Percentiles rank a stretch among this genome's conserved stretches.
Conservation (phyloP, 2,113 vertebrate species). For the Archilochus colubris region DNA sequence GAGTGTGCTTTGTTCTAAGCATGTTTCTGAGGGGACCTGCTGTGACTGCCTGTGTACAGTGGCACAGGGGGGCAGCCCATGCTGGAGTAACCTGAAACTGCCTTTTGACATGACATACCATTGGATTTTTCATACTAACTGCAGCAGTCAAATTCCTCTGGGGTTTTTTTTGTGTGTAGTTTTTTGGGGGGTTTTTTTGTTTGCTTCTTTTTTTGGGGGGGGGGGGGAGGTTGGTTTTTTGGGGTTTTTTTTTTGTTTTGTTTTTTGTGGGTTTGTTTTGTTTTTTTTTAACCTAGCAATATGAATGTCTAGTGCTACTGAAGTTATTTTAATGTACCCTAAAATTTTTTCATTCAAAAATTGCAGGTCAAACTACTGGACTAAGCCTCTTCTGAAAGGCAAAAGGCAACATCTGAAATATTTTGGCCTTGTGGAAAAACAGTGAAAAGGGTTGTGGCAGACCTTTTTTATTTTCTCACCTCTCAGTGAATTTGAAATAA, state of each 20-base stretch:
- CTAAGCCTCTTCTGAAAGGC: background rate
- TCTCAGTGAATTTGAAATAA: background rate
- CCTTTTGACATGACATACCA: background rate
- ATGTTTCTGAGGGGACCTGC: accelerated
- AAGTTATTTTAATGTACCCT: background rate
- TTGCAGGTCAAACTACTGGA: background rate
- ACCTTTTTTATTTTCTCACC: background rate
- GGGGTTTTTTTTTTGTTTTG: background rate
- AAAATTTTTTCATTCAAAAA: background rate
- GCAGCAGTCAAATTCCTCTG: background rate
- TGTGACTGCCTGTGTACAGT: accelerated
- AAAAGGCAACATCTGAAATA: background rate
- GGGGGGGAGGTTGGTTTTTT: too few species aligned
- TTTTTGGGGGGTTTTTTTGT: background rate
- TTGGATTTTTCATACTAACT: background rate
- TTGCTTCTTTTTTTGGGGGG: background rate
- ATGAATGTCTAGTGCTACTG: background rate
- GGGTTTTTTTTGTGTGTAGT: background rate
- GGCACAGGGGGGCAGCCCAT: background rate
- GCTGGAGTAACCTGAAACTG: background rate
- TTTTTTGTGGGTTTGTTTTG: too few species aligned
- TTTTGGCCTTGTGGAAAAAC: background rate
- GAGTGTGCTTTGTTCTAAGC: background rate
- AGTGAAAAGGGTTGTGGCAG: background rate
- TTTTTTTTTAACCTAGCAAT: background rate